Evolutionary conservation across 2,113 vertebrate genomes (phyloP), one percentile per base, ranked within the genome.

Genomic region (Ursus arctos): DNA sequence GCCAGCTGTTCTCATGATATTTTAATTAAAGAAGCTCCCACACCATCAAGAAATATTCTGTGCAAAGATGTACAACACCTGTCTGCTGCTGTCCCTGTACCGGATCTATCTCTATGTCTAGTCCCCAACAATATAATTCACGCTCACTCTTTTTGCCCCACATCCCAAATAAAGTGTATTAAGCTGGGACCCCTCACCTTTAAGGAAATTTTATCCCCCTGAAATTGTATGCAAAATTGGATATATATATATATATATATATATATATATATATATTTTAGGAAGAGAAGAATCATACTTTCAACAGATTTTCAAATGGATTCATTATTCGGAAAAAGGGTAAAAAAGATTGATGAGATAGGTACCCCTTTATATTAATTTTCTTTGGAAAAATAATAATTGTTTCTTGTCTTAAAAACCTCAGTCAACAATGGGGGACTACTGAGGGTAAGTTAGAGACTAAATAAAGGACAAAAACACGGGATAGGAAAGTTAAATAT

Each of bases 21-120:
- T 98, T 97, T 98, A 98, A 98, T 98, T 96, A 97, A 94, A 94
- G 71, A 91, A 87, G 61, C 33, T 80, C 77, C 86, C 91, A 92
- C 72, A 79, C 93, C 67, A 40, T 92, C 76, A 74, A 96, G 87
- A 92, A 97, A 93, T 86, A 85, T 13, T 88, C 96, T 96, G 82
- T 93, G 67, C 10, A 80, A 96, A 97, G 91, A 97, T 81, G 86
- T 28, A 67, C 51, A 92, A 94, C 79, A 96, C 95, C 96, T 97
- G 92, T 28, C 83, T 72, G 33, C 67, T 55, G 36, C 79, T 92
- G 65, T 94, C 61, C 47, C 71, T 18, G 18, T 24, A 47, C 31
- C 61, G 74, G 59, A 74, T 26, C 84, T n/a, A 69, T 18, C 21
- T 81, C 76, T 19, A 4, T 1, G n/a, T 59, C 94, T 80, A 59